phyloP scores from a whole-genome alignment of 2,888 invertebrate genomes.

The Pollenia angustigena region DNA sequence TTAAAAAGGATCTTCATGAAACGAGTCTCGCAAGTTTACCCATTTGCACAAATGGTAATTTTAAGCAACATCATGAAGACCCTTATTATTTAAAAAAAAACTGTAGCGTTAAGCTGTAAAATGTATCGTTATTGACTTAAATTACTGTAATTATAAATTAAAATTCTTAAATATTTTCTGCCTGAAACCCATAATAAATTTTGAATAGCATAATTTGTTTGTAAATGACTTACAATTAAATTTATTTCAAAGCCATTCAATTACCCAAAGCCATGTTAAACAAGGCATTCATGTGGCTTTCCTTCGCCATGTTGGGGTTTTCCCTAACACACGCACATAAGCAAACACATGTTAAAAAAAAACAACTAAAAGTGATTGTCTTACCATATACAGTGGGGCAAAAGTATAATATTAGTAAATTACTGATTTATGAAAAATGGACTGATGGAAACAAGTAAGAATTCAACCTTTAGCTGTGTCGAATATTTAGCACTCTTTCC shows the following conservation, averaged over 20 bases:
- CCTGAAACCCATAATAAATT: constrained; percentile 1
- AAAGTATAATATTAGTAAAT: neutral
- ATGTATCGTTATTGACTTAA: too few relatives aligned
- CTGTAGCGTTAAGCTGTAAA: too few relatives aligned
- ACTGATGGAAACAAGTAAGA: too few relatives aligned
- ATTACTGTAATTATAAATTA: too few relatives aligned
- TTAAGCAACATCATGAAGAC: too few relatives aligned
- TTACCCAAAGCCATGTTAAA: constrained; percentile 14
- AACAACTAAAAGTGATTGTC: neutral
- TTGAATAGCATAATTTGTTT: neutral
- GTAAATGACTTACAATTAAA: neutral
- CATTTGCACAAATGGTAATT: too few relatives aligned
- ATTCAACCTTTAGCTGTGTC: too few relatives aligned
- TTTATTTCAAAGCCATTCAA: constrained; percentile 14
- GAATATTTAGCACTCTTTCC: too few relatives aligned
- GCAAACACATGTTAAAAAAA: neutral
- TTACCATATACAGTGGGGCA: neutral
- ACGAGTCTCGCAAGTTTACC: too few relatives aligned
- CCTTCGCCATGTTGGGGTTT: neutral
- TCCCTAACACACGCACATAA: neutral
- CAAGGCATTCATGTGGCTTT: constrained; percentile 10
- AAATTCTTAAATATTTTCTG: neutral
- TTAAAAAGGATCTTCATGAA: too few relatives aligned
- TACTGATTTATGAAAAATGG: neutral
- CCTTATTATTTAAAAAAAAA: too few relatives aligned